A percentile compares a stretch with the other conserved stretches of the same genome.
These are phyloP conservation scores for Puma concolor DNA, from an alignment of 2,113 vertebrate genomes.

Conservation along the genomic window DNA sequence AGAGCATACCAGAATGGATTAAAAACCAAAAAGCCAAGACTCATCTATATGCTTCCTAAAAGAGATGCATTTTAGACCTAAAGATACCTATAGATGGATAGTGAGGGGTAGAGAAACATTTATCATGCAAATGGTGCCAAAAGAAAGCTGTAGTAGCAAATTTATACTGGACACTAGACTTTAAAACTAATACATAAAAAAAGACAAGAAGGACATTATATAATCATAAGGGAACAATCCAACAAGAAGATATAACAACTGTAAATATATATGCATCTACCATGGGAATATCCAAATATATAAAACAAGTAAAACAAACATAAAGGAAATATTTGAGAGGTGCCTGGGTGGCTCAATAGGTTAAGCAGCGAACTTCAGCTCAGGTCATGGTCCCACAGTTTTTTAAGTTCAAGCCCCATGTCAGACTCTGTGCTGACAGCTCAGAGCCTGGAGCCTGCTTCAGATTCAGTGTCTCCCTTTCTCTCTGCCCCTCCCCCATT, in stretches of 20 bases:
- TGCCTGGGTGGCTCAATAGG: no score
- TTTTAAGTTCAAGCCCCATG: no score
- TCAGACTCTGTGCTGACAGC: no score
- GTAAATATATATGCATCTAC: background rate
- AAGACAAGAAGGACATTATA: no score
- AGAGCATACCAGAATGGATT: background rate
- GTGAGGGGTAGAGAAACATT: background rate
- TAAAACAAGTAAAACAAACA: background rate
- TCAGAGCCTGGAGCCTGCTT: no score
- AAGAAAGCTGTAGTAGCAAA: background rate
- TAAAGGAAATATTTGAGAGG: background rate
- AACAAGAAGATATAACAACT: background rate
- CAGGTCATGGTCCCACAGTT: no score
- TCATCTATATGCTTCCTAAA: background rate
- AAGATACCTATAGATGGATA: background rate
- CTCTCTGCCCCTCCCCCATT: no score
- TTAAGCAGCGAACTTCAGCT: no score
- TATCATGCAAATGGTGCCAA: background rate
- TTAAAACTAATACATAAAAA: no score
- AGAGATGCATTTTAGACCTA: background rate
- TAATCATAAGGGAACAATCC: no score
- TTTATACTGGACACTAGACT: no score
- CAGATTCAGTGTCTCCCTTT: no score
- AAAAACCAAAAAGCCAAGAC: background rate
- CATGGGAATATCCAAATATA: background rate